Base-by-base conservation (phyloP, 2,888 invertebrate species). In the Serrognathus titanus region DNA sequence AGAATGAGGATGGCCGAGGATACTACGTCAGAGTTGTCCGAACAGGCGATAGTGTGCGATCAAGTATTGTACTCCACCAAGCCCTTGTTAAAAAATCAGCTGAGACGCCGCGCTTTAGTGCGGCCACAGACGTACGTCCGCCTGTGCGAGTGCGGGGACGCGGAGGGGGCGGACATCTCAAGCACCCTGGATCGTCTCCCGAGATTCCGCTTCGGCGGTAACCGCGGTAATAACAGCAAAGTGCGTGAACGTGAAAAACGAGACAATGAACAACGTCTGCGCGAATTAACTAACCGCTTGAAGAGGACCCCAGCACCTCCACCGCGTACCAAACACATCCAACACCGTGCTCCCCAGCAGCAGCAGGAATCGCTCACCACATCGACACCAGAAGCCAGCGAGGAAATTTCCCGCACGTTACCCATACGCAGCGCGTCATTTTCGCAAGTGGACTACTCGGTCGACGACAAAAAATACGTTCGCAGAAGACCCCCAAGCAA, bases 401-500 rank as follows among this genome's bases (percentile, higher is more conserved):
- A 64, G 35, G 54, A 55, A 50, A 58, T 50, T 43, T 49, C 49
- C 48, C 53, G 49, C 48, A 52, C 43, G n/a, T 48, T 88, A 66
- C 90, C 92, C 1, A 88, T 87, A 72, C 85, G 93, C 39, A 92
- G 92, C 70, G 91, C 92, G 5, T 93, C 93, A 6, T 93, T 94
- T 71, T 92, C 93, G 0, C 92, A 93, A 77, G 90, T 90, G 60
- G 92, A 93, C 74, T 89, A 87, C 69, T 80, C 80, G 8, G 80
- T 85, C 0, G 85, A 85, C 52, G 85, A 86, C 61, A 81, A 82
- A 45, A 85, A 85, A 66, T 85, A 84, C 68, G 77, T 81, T 35
- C 77, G 82, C 62, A 77, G 66, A 60, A 64, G 67, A 51, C 61
- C 62, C 37, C 58, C 65, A 24, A 66, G 72, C 60, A 69, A 66